Percentiles rank a stretch among this genome's conserved stretches.
These are phyloP conservation scores for Dasyprocta punctata DNA, from an alignment of 2,113 vertebrate species.

Conservation along the genomic window DNA sequence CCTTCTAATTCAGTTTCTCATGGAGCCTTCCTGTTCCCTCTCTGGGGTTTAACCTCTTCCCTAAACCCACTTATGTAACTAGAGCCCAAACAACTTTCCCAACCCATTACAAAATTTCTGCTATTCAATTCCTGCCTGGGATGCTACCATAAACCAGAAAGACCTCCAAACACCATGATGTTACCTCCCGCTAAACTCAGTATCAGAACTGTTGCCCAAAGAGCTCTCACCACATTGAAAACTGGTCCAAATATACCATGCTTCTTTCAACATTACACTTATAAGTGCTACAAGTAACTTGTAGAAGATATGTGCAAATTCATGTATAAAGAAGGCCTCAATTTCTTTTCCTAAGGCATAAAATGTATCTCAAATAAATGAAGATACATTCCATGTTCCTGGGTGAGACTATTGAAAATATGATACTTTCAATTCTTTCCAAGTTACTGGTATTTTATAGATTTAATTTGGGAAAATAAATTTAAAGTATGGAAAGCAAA, in stretches of 20 bases:
- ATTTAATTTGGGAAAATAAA: not conserved
- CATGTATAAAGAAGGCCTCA: not conserved
- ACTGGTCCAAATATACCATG: not conserved
- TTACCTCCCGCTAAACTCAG: not conserved
- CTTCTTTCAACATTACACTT: not conserved
- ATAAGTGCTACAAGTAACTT: not conserved
- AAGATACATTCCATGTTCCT: not conserved
- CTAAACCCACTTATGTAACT: not conserved
- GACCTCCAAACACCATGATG: not conserved
- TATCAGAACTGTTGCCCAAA: not conserved
- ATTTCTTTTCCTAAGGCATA: not conserved
- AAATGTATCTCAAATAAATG: not conserved
- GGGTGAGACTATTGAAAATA: not conserved
- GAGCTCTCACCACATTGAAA: not conserved
- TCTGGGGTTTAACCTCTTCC: not conserved
- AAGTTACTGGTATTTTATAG: not conserved
- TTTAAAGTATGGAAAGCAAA: not conserved
- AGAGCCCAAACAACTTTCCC: not conserved
- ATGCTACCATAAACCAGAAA: not conserved
- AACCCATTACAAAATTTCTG: not conserved
- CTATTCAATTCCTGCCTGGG: not conserved
- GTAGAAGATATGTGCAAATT: not conserved
- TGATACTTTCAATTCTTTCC: not conserved
- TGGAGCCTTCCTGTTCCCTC: not conserved
- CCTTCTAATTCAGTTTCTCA: not conserved